phyloP scores from a whole-genome alignment of 2,113 vertebrate species.

The Sphaerodactylus townsendi region DNA sequence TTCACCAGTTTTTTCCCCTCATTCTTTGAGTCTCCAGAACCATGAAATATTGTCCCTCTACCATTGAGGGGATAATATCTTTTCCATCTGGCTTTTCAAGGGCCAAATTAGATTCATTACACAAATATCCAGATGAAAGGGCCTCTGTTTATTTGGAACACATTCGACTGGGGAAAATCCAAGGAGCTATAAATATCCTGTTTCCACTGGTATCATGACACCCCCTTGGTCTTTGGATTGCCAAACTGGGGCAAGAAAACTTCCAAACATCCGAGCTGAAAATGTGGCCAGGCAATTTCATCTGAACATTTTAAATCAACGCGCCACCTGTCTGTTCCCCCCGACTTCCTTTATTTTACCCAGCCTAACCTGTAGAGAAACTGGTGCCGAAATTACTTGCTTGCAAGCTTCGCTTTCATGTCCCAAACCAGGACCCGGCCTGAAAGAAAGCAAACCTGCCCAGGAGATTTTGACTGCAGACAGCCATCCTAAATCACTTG shows the following conservation, averaged over 20 bases:
- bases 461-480: not conserved
- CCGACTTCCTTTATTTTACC: not conserved
- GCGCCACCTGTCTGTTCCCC: not conserved
- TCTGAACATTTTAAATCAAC: not conserved
- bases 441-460: not conserved
- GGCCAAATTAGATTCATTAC: slow-evolving; percentile 24
- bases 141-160: slow-evolving; percentile 16
- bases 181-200: not conserved
- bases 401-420: not conserved
- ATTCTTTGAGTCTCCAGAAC: not conserved
- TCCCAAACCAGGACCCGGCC: not conserved
- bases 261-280: not conserved
- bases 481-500: too few relatives aligned
- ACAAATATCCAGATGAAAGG: slow-evolving; percentile 10
- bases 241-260: not conserved
- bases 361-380: not conserved
- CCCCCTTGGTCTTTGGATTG: not conserved
- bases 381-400: not conserved
- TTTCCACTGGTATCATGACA: not conserved
- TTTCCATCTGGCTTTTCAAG: slow-evolving; percentile 17
- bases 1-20: not conserved
- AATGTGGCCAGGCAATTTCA: not conserved
- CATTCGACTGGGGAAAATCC: not conserved
- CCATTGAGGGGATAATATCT: slow-evolving; percentile 2
- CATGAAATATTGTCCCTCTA: not conserved